Conservation (phyloP, 2,888 invertebrate species). For the Leptinotarsa peninsularis region DNA sequence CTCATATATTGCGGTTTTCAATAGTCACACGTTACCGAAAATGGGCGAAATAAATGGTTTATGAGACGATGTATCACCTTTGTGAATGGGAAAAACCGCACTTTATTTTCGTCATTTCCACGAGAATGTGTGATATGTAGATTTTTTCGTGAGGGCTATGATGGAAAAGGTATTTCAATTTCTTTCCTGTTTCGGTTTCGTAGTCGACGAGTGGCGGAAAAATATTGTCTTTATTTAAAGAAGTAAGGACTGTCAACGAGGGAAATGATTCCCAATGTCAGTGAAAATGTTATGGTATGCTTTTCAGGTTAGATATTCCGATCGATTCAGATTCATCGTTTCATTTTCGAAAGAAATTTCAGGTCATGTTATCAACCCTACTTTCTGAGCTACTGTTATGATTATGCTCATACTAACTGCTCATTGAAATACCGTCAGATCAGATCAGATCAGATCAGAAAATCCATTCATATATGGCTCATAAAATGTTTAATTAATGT, state of each 20-base stretch:
- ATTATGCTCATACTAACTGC: too few species aligned
- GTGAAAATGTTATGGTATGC: too few species aligned
- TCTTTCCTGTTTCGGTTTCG: background rate
- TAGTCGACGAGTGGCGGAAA: background rate
- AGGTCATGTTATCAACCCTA: too few species aligned
- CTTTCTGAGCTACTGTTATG: too few species aligned
- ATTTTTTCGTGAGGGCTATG: background rate
- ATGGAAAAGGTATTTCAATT: background rate
- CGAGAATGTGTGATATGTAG: conserved; percentile 3
- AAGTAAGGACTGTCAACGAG: background rate
- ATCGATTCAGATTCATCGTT: too few species aligned
- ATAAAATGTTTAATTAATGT: too few species aligned
- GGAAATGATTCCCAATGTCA: background rate
- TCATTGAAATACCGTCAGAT: too few species aligned
- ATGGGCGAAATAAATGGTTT: conserved; percentile 31
- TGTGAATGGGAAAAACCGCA: conserved; percentile 27
- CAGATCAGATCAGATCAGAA: too few species aligned
- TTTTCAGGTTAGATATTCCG: too few species aligned
- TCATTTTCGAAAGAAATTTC: too few species aligned
- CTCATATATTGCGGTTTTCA: conserved; percentile 38
- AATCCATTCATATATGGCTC: too few species aligned
- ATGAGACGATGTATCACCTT: conserved; percentile 35
- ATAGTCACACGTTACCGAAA: conserved; percentile 20
- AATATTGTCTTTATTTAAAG: background rate
- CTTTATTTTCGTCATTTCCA: conserved; percentile 14